phyloP scores from a whole-genome alignment of 1,140 invertebrate genomes.

The Brachionus koreanus region DNA sequence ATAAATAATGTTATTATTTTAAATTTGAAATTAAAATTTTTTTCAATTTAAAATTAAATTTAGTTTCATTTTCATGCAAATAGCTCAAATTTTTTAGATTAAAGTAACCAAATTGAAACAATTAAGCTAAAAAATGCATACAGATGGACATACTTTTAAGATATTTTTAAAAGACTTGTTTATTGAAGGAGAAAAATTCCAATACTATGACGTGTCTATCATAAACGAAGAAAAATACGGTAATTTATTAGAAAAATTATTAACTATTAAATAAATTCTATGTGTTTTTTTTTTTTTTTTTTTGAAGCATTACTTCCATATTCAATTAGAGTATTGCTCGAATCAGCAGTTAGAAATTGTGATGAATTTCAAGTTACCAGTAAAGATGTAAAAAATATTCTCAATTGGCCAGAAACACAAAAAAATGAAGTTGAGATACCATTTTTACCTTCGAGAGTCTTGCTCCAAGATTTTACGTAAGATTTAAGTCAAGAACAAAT shows the following conservation, averaged over 20 bases:
- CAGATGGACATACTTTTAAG: constrained; percentile 67
- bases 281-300: constrained; percentile 46
- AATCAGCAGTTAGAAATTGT: constrained; percentile 90
- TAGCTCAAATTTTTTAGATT: background rate
- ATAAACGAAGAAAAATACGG: constrained; percentile 70
- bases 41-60: background rate
- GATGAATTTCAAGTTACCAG: constrained; percentile 83
- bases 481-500: constrained; percentile 40
- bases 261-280: background rate
- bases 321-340: constrained; percentile 84
- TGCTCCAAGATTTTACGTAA: constrained; percentile 75
- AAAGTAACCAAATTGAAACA: background rate
- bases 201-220: constrained; percentile 71
- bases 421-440: constrained; percentile 78
- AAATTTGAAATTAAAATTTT: background rate
- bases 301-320: constrained; percentile 70
- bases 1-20: background rate
- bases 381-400: constrained; percentile 80
- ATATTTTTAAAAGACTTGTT: constrained; percentile 67
- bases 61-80: background rate
- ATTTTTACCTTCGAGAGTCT: constrained; percentile 89
- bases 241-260: constrained; percentile 57
- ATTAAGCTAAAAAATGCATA: background rate
- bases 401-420: constrained; percentile 82
- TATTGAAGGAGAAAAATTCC: constrained; percentile 66